phyloP scores from a whole-genome alignment of 1,140 invertebrate species.

The Andricus grossulariae region DNA sequence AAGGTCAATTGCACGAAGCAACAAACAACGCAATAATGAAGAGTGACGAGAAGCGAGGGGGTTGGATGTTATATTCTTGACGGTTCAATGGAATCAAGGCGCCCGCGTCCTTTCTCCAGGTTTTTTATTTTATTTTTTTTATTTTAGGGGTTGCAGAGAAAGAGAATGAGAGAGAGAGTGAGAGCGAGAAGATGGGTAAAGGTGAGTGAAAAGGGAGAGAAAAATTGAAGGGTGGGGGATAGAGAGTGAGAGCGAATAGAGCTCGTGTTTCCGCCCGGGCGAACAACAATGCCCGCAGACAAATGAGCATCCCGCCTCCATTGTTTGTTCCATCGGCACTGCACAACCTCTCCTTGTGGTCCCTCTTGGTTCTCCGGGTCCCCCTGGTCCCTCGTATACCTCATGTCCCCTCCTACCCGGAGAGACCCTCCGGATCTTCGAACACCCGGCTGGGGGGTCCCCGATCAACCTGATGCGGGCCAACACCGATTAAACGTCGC shows the following conservation, averaged over 20 bases:
- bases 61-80: slow-evolving; percentile 4
- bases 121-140: neutral
- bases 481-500: slow-evolving; percentile 70
- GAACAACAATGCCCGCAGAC: slow-evolving; percentile 75
- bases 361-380: slow-evolving; percentile 46
- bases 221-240: slow-evolving; percentile 48
- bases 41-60: neutral
- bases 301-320: slow-evolving; percentile 76
- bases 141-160: slow-evolving; percentile 30
- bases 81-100: slow-evolving; percentile 25
- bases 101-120: slow-evolving; percentile 11
- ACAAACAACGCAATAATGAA: neutral
- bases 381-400: slow-evolving; percentile 37
- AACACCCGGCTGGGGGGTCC: slow-evolving; percentile 67
- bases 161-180: slow-evolving; percentile 32
- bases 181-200: slow-evolving; percentile 39
- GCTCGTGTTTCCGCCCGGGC: slow-evolving; percentile 73
- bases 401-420: slow-evolving; percentile 33
- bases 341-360: slow-evolving; percentile 52
- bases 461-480: slow-evolving; percentile 73
- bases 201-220: slow-evolving; percentile 36
- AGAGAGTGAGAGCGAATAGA: slow-evolving; percentile 52
- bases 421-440: slow-evolving; percentile 45
- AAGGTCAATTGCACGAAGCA: too few relatives aligned
- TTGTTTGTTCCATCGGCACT: slow-evolving; percentile 72